A percentile compares a stretch with the other conserved stretches of the same genome.
These are phyloP conservation scores for Liposcelis brunnea DNA, from an alignment of 2,888 invertebrate genomes.

Conservation along the genomic window DNA sequence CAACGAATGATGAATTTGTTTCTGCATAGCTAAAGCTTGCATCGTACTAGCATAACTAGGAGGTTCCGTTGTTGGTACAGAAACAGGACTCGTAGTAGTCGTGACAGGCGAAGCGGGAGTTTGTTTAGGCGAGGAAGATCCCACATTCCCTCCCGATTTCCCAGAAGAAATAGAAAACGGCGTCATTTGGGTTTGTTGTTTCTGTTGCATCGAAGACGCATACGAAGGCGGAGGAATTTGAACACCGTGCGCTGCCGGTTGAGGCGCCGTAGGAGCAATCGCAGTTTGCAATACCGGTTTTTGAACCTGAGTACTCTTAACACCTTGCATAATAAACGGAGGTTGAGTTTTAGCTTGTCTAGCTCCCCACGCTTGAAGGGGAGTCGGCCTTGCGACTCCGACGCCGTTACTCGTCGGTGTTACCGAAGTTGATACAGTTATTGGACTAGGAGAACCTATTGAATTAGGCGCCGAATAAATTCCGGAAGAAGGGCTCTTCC, in stretches of 20 bases:
- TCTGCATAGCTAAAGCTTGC: slow-evolving; percentile 52
- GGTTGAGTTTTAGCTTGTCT: slow-evolving; percentile 72
- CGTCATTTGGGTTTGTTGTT: slow-evolving; percentile 23
- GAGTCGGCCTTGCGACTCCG: slow-evolving; percentile 53
- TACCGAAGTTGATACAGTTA: slow-evolving; percentile 47
- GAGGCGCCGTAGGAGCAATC: slow-evolving; percentile 73
- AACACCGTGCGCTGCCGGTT: slow-evolving; percentile 28
- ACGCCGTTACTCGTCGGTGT: slow-evolving; percentile 40
- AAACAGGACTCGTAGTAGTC: slow-evolving; percentile 23
- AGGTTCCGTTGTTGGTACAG: slow-evolving; percentile 68
- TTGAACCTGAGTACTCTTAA: slow-evolving; percentile 87
- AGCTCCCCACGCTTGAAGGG: slow-evolving; percentile 69
- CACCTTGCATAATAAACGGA: slow-evolving; percentile 92
- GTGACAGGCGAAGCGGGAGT: slow-evolving; percentile 20
- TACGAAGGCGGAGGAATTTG: slow-evolving; percentile 50
- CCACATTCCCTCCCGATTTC: too few species aligned
- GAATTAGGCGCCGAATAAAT: slow-evolving; percentile 71
- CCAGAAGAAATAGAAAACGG: too few species aligned
- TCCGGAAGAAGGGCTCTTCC: slow-evolving; percentile 73
- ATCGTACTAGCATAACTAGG: slow-evolving; percentile 86
- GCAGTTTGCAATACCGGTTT: slow-evolving; percentile 91
- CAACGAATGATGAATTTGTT: slow-evolving; percentile 42
- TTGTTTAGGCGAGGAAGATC: too few species aligned
- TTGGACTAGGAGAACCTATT: slow-evolving; percentile 68
- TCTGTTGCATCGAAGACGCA: slow-evolving; percentile 40